Evolutionary conservation across 2,888 invertebrate genomes (phyloP).

Genomic region (Rotaria macrura): DNA sequence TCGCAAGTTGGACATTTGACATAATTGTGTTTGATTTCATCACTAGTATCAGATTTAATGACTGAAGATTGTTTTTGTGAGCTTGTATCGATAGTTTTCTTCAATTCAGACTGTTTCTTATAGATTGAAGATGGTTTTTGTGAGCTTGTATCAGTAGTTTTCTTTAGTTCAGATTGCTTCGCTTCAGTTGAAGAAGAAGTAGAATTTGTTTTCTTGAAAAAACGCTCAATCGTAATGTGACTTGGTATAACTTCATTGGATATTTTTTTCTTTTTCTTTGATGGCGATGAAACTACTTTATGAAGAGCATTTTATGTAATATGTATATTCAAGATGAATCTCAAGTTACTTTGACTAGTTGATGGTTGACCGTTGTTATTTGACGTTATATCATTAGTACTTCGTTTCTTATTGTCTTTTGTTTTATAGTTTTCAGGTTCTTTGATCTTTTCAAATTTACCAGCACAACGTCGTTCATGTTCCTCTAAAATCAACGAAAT

Average conservation of each 20-base stretch:
- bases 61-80: background rate
- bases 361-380: background rate
- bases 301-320: background rate
- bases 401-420: slow-evolving; percentile 19
- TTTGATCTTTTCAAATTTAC: slow-evolving; percentile 31
- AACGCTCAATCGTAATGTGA: background rate
- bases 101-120: background rate
- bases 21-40: background rate
- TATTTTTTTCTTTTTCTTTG: background rate
- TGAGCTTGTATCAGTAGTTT: background rate
- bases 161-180: background rate
- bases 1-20: background rate
- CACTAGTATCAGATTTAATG: background rate
- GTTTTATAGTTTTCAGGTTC: slow-evolving; percentile 24
- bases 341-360: slow-evolving; percentile 21
- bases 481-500: background rate
- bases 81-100: background rate
- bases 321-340: background rate
- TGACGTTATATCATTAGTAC: background rate
- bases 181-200: background rate
- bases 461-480: slow-evolving; percentile 28
- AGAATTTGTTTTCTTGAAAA: background rate
- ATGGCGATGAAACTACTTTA: background rate
- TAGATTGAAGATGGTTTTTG: background rate
- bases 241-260: background rate